Evolutionary conservation across 2,888 invertebrate genomes (phyloP), one percentile per base, ranked within the genome.

Genomic region (Bhutanitis thaidina): DNA sequence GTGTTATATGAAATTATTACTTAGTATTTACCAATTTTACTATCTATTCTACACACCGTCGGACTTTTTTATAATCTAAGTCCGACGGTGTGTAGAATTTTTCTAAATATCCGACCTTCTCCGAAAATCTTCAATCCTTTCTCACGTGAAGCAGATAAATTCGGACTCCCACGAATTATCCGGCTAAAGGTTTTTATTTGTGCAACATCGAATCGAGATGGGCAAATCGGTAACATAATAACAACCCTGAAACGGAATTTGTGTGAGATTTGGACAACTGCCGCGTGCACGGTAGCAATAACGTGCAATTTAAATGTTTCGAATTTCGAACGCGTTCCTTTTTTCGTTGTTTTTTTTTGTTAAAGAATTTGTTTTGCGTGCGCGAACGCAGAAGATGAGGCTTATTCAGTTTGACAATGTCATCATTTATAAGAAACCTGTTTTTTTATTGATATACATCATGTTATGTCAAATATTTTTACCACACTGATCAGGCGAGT

Each of bases 231-330:
- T 74, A 64, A 62, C 73, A 74, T 88, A 87, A 89, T 89, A 83
- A 87, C 80, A 85, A 78, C 77, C 71, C 69, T 67, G 67, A 64
- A 66, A 62, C 62, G 80, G 77, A 85, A 88, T 88, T 86, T 80
- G 81, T 72, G 69, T 71, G 77, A 71, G 69, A 67, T 66, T 65
- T 69, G 70, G 67, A 60, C 58, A 54, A 57, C 61, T 57, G 57
- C 67, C 78, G 80, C 80, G 79, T 80, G 86, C 87, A 88, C 89
- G 76, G 89, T 89, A 89, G 89, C 89, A 78, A 77, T 78, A 84
- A 84, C 83, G 76, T 82, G 79, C 80, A 88, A 89, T 89, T 88
- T 89, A 89, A 89, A 89, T 89, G 82, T 80, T 89, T 88, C 80
- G 75, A 80, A 89, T 89, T 83, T 86, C 80, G 75, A 82, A 80